A percentile compares a stretch with the other conserved stretches of the same genome.
These are phyloP conservation scores for Ichneumoninae sp. DNA, from an alignment of 2,888 invertebrate species.

Conservation along the genomic window DNA sequence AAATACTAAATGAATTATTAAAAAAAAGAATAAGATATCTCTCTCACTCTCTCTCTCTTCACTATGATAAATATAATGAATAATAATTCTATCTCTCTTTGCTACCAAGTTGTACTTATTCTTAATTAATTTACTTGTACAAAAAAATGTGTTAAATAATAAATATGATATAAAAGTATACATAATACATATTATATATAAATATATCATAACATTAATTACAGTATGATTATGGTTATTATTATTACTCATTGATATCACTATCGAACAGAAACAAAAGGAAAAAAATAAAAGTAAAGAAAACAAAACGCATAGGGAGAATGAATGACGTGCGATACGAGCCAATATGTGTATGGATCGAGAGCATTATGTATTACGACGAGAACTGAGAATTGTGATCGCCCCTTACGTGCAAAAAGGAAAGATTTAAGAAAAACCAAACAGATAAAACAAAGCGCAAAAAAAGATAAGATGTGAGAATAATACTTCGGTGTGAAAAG, in stretches of 20 bases:
- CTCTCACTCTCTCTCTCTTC: constrained; percentile 66
- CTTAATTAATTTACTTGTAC: constrained; percentile 85
- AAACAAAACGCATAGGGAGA: constrained; percentile 47
- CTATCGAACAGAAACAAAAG: constrained; percentile 71
- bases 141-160: constrained; percentile 83
- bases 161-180: constrained; percentile 81
- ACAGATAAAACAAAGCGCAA: constrained; percentile 8
- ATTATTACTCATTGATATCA: constrained; percentile 72
- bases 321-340: constrained; percentile 58
- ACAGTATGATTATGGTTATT: constrained; percentile 72
- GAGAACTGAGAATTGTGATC: constrained; percentile 50
- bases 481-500: constrained; percentile 37
- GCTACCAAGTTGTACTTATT: constrained; percentile 85
- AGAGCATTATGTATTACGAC: constrained; percentile 43
- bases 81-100: constrained; percentile 85
- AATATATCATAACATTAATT: constrained; percentile 68
- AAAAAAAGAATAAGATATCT: constrained; percentile 64
- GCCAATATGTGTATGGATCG: constrained; percentile 30
- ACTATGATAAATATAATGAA: constrained; percentile 82
- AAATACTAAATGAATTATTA: constrained; percentile 65
- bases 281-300: constrained; percentile 47
- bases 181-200: constrained; percentile 78
- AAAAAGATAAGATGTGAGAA: constrained; percentile 44
- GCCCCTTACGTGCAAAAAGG: constrained; percentile 44
- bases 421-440: constrained; percentile 24